A percentile compares a stretch with the other conserved stretches of the same genome.
Conservation (phyloP, 2,797 vertebrate species). For the Aphelocoma californica region DNA sequence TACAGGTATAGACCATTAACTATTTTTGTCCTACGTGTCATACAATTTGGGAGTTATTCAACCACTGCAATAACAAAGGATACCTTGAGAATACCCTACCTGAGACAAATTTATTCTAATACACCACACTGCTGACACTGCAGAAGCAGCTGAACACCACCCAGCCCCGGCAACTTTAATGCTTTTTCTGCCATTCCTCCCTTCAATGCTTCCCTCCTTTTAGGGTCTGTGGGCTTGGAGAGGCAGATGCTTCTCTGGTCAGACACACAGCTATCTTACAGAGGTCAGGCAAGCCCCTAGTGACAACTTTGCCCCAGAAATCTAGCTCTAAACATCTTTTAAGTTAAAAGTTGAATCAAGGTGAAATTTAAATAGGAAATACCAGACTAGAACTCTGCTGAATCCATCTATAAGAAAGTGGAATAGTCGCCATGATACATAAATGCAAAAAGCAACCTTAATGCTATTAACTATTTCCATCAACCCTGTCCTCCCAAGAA, state of each 20-base stretch:
- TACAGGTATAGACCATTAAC: neutral
- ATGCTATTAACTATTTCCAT: neutral
- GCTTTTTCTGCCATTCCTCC: neutral
- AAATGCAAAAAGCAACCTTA: neutral
- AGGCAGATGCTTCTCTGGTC: neutral
- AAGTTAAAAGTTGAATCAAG: neutral
- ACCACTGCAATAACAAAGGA: neutral
- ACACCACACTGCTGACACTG: no score
- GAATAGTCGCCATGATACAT: neutral
- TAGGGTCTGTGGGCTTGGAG: neutral
- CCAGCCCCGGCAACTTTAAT: neutral
- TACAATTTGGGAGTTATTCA: neutral
- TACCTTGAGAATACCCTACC: neutral
- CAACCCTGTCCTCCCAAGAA: neutral
- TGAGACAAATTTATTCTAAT: neutral
- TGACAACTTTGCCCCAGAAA: neutral
- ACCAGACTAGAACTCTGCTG: neutral
- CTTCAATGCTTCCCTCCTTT: neutral
- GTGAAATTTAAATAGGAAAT: neutral
- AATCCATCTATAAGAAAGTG: neutral
- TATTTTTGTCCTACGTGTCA: neutral
- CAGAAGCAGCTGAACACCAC: neutral
- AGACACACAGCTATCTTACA: neutral
- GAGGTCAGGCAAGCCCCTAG: neutral
- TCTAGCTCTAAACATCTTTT: neutral